These are phyloP conservation scores for Forbesichthys agassizii DNA, from an alignment of 2,113 vertebrate genomes.

Conservation along the genomic window DNA sequence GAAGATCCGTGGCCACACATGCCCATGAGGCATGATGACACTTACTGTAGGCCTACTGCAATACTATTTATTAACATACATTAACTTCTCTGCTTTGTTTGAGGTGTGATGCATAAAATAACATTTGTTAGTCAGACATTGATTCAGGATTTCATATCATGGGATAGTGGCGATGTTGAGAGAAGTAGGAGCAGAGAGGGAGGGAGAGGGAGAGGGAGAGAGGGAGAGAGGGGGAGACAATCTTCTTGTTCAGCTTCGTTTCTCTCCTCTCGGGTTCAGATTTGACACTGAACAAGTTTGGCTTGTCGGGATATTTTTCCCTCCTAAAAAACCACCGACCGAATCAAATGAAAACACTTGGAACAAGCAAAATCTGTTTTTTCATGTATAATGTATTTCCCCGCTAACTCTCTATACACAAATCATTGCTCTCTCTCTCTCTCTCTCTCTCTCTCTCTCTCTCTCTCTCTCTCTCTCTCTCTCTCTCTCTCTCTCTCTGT, in stretches of 20 bases:
- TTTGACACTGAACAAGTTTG: conserved; percentile 62
- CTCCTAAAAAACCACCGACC: conserved; percentile 60
- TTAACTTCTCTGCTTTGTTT: too few species aligned
- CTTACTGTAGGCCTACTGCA: too few species aligned
- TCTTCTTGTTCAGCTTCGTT: conserved; percentile 51
- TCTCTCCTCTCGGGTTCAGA: conserved; percentile 57
- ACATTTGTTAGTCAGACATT: not conserved
- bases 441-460: not conserved
- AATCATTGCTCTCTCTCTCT: not conserved
- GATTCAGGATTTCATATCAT: not conserved
- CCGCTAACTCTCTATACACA: conserved; percentile 5
- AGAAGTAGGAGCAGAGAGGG: not conserved
- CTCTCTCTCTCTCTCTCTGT: not conserved
- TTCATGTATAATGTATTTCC: not conserved
- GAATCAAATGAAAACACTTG: conserved; percentile 64
- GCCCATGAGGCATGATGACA: too few species aligned
- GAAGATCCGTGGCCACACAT: too few species aligned
- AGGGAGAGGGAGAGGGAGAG: not conserved
- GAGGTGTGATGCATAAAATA: too few species aligned
- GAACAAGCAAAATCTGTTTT: conserved; percentile 45
- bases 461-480: not conserved
- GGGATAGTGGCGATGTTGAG: not conserved
- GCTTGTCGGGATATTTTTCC: conserved; percentile 44
- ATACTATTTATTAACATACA: too few species aligned
- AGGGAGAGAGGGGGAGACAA: conserved; percentile 22